These are phyloP conservation scores for Bombus turneri DNA, from an alignment of 1,140 invertebrate species.

Conservation along the genomic window DNA sequence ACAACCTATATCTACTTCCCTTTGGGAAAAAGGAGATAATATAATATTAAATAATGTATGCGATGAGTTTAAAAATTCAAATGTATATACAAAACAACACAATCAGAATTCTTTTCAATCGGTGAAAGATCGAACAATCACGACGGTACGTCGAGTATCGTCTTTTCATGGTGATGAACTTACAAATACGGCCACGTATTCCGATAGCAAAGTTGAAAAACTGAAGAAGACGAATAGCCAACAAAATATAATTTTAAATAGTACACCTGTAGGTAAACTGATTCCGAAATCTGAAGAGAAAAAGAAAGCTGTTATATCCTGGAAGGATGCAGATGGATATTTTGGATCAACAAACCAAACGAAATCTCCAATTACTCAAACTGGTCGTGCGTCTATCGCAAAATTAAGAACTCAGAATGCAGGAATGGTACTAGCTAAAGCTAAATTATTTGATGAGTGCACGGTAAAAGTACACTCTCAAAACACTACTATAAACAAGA, in stretches of 20 bases:
- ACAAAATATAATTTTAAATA: constrained; percentile 60
- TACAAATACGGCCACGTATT: constrained; percentile 71
- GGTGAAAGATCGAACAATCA: constrained; percentile 27
- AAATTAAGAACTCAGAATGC: constrained; percentile 86
- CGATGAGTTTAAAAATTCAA: constrained; percentile 3
- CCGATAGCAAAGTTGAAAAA: constrained; percentile 75
- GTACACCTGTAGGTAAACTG: constrained; percentile 18
- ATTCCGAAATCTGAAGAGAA: constrained; percentile 20
- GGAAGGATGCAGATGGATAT: constrained; percentile 80
- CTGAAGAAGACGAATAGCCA: constrained; percentile 76
- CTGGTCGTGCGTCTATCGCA: constrained; percentile 85
- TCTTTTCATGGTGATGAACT: constrained; percentile 76
- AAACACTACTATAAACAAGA: constrained; percentile 28
- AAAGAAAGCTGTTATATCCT: constrained; percentile 69
- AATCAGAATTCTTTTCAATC: constrained; percentile 57
- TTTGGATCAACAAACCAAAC: constrained; percentile 67
- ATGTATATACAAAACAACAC: constrained; percentile 68
- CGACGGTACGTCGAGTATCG: constrained; percentile 73
- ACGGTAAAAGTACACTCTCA: constrained; percentile 54
- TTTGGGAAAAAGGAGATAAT: constrained; percentile 35
- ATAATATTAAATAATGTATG: constrained; percentile 10
- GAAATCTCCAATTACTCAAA: constrained; percentile 72
- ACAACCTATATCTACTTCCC: constrained; percentile 24
- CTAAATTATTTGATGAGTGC: constrained; percentile 85
- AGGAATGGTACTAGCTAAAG: constrained; percentile 87